These are phyloP conservation scores for Acanthosepion esculentum DNA, from an alignment of 2,888 invertebrate genomes.

Conservation along the genomic window DNA sequence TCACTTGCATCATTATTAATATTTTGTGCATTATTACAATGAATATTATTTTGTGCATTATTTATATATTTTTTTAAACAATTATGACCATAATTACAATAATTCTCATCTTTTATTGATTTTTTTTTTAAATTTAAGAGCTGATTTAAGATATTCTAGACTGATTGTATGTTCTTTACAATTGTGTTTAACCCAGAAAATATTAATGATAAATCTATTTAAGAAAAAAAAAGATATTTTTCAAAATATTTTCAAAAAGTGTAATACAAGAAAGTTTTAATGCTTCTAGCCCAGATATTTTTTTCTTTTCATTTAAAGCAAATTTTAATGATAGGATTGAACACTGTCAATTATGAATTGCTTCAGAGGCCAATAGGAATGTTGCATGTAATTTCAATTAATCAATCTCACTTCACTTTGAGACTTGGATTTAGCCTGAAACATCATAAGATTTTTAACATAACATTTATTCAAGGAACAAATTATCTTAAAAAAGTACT, in stretches of 20 bases:
- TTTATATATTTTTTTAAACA: background rate
- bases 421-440: background rate
- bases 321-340: conserved; percentile 33
- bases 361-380: background rate
- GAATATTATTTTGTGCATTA: background rate
- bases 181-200: background rate
- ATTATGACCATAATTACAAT: conserved; percentile 14
- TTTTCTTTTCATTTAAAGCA: background rate
- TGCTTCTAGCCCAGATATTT: background rate
- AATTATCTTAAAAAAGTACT: background rate
- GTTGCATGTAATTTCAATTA: background rate
- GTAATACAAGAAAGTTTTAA: background rate
- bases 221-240: background rate
- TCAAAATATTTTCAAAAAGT: background rate
- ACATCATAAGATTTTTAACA: background rate
- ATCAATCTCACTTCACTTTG: background rate
- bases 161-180: background rate
- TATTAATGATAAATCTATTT: background rate
- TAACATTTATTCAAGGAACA: background rate
- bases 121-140: background rate
- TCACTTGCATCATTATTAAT: background rate
- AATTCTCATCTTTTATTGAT: background rate
- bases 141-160: background rate
- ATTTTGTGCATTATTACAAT: background rate
- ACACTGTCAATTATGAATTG: background rate